These are phyloP conservation scores for Leptobrachium ailaonicum DNA, from an alignment of 2,113 vertebrate genomes.

Conservation along the genomic window DNA sequence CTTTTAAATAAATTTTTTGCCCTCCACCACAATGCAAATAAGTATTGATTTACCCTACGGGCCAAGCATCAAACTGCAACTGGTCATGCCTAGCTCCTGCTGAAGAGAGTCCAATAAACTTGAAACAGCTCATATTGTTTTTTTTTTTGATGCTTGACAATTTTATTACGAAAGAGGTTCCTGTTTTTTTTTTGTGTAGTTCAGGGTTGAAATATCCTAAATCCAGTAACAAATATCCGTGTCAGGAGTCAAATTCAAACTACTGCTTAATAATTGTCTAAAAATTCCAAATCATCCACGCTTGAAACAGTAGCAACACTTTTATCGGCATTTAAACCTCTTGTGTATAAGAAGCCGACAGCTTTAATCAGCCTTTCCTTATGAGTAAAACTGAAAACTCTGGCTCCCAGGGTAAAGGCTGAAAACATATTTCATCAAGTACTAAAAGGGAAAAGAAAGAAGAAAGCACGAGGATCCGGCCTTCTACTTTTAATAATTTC, in stretches of 20 bases:
- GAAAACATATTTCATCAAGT: slow-evolving; percentile 25
- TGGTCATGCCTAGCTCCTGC: too few relatives aligned
- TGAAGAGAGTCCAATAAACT: too few relatives aligned
- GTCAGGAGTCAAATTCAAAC: slow-evolving; percentile 26
- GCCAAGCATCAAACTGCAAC: too few relatives aligned
- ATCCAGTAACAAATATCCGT: slow-evolving; percentile 33
- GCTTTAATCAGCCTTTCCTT: slow-evolving; percentile 39
- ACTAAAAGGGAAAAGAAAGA: slow-evolving; percentile 1
- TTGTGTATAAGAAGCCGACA: slow-evolving; percentile 33
- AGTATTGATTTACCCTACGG: too few relatives aligned
- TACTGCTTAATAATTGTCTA: slow-evolving; percentile 41
- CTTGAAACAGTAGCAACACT: slow-evolving; percentile 45
- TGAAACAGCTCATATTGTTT: too few relatives aligned
- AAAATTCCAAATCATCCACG: slow-evolving; percentile 42
- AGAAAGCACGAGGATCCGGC: background rate
- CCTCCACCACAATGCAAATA: too few relatives aligned
- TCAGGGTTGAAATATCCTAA: slow-evolving; percentile 28
- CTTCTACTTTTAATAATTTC: background rate
- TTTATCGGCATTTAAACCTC: slow-evolving; percentile 43
- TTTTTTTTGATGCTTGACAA: too few relatives aligned
- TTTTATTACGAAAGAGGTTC: too few relatives aligned
- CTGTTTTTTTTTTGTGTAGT: background rate
- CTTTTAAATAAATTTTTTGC: too few relatives aligned
- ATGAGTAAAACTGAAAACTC: slow-evolving; percentile 41
- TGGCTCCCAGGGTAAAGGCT: slow-evolving; percentile 30